Conservation (phyloP, 2,888 invertebrate genomes). For the Hirtodrosophila duncani region DNA sequence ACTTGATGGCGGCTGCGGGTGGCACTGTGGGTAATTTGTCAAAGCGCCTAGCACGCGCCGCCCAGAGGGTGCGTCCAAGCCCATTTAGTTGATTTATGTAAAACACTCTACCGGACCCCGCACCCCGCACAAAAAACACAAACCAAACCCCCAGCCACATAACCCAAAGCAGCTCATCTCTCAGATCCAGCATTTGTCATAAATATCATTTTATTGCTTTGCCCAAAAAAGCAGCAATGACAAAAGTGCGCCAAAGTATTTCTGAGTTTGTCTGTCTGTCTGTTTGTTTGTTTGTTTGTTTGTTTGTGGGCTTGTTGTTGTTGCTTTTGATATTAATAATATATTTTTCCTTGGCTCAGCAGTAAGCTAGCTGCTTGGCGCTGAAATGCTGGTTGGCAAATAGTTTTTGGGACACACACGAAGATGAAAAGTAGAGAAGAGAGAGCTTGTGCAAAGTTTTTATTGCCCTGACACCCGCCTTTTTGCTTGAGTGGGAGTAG, state of each 20-base stretch:
- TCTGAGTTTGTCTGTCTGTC: background rate
- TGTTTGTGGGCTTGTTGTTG: conserved; percentile 32
- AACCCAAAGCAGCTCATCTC: background rate
- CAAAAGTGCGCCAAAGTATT: conserved; percentile 51
- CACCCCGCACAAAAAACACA: conserved; percentile 6
- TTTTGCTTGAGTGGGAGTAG: too few species aligned
- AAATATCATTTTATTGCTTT: conserved; percentile 64
- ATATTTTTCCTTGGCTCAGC: conserved; percentile 63
- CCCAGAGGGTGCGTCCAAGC: conserved; percentile 7
- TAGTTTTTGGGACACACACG: conserved; percentile 21
- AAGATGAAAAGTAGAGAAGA: conserved; percentile 10
- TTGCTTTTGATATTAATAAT: conserved; percentile 58
- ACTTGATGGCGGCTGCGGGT: conserved; percentile 28
- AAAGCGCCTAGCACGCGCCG: conserved; percentile 29
- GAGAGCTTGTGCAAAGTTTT: conserved; percentile 62
- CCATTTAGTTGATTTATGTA: conserved; percentile 63
- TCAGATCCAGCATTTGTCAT: conserved; percentile 39
- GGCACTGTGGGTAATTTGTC: conserved; percentile 50
- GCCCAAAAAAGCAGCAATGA: conserved; percentile 32
- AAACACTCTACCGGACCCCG: conserved; percentile 36
- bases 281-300: conserved; percentile 29
- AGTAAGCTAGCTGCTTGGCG: conserved; percentile 37
- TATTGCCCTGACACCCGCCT: conserved; percentile 67
- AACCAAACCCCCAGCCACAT: conserved; percentile 3
- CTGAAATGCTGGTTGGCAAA: conserved; percentile 33